Percentiles rank a stretch among this genome's conserved stretches.
Conservation (phyloP, 1,140 invertebrate genomes). For the Drosophila nikananu region DNA sequence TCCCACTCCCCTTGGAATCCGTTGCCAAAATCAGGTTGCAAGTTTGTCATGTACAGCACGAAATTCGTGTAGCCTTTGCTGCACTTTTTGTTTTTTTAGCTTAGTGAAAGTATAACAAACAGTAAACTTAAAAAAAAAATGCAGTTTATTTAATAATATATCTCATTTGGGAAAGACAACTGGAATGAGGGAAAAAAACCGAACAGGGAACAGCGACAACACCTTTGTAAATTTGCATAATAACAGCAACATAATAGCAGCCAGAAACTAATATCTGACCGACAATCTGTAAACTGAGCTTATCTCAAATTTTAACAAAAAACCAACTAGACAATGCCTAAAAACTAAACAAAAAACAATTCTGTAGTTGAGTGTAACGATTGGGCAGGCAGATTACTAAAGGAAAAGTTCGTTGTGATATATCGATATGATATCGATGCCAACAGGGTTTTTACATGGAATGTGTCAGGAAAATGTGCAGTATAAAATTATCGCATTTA, state of each 20-base stretch:
- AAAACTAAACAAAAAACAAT: not conserved
- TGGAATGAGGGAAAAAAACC: slow-evolving; percentile 19
- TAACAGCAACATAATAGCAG: slow-evolving; percentile 53
- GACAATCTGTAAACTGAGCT: slow-evolving; percentile 58
- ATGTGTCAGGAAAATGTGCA: too few species aligned
- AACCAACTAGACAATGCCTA: slow-evolving; percentile 39
- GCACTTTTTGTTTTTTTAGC: slow-evolving; percentile 4
- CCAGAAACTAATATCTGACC: slow-evolving; percentile 63
- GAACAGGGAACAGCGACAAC: slow-evolving; percentile 27
- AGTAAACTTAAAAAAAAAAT: slow-evolving; percentile 5
- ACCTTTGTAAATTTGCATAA: slow-evolving; percentile 71
- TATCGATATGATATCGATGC: not conserved
- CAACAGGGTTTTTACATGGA: too few species aligned
- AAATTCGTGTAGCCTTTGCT: slow-evolving; percentile 61
- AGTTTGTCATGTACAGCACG: slow-evolving; percentile 54
- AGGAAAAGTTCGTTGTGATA: not conserved
- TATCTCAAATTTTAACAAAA: slow-evolving; percentile 55
- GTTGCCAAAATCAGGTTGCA: slow-evolving; percentile 31
- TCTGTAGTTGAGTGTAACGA: not conserved
- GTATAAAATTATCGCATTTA: too few species aligned
- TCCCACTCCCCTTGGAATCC: too few species aligned
- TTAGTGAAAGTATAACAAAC: slow-evolving; percentile 58
- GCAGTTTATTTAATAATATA: slow-evolving; percentile 64
- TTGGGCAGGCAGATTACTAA: too few species aligned
- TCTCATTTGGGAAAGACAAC: slow-evolving; percentile 58